phyloP scores from a whole-genome alignment of 1,140 invertebrate species.

The Glomeris maerens region DNA sequence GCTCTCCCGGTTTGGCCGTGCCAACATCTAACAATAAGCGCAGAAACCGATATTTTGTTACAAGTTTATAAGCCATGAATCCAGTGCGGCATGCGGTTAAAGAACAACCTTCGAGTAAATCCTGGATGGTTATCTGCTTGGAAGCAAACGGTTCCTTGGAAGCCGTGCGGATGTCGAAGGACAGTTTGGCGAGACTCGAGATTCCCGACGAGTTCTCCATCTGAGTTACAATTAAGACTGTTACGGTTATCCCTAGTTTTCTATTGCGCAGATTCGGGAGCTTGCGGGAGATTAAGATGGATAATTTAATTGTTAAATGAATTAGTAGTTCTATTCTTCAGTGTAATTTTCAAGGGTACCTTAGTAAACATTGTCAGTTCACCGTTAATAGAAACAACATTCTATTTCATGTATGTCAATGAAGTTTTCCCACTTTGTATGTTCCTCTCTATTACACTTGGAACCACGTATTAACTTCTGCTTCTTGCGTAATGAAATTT shows the following conservation, averaged over 20 bases:
- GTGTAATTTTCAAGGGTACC: neutral
- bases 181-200: slow-evolving; percentile 26
- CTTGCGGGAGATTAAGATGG: neutral
- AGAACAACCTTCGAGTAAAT: slow-evolving; percentile 25
- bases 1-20: slow-evolving; percentile 26
- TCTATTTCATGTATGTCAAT: neutral
- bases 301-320: neutral
- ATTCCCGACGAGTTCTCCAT: slow-evolving; percentile 26
- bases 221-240: slow-evolving; percentile 7
- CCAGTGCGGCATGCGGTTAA: neutral
- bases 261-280: too few species aligned
- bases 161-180: slow-evolving; percentile 32
- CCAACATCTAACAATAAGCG: slow-evolving; percentile 11
- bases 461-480: neutral
- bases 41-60: too few species aligned
- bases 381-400: slow-evolving; percentile 2
- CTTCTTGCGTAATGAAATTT: neutral
- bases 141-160: slow-evolving; percentile 33
- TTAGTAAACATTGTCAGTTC: neutral
- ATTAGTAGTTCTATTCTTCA: neutral
- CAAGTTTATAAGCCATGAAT: neutral
- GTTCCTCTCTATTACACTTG: neutral
- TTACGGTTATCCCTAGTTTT: too few species aligned
- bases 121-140: slow-evolving; percentile 30
- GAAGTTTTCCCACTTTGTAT: neutral